phyloP scores from a whole-genome alignment of 64 coral and sea anemone species.

The Dendrophyllia cribrosa region DNA sequence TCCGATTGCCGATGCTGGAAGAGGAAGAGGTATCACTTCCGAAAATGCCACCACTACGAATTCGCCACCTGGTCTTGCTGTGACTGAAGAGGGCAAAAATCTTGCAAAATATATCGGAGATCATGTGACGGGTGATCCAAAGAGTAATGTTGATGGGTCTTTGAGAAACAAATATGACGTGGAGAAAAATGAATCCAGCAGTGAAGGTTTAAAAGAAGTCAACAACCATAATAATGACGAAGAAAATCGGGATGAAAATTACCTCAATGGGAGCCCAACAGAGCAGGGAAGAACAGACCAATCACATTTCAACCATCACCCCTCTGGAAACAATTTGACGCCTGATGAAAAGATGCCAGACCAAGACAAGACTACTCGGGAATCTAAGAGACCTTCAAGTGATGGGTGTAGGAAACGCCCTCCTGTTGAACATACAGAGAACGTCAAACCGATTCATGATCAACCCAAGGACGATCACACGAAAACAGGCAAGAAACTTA shows the following conservation, averaged over 20 bases:
- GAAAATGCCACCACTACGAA: no score
- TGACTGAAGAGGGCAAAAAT: background rate
- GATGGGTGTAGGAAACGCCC: background rate
- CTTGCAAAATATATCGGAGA: background rate
- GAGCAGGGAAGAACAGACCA: background rate
- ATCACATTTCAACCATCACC: background rate
- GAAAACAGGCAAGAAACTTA: no score
- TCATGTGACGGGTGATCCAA: background rate
- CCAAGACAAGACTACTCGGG: background rate
- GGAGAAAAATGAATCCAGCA: background rate
- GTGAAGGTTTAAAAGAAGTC: background rate
- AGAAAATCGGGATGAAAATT: background rate
- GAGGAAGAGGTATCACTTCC: background rate
- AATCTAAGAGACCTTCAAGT: background rate
- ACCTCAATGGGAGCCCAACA: background rate
- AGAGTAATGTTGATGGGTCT: background rate
- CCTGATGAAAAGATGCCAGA: background rate
- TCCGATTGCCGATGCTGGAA: background rate
- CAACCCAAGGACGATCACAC: background rate
- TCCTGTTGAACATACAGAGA: background rate
- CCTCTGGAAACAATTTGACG: background rate
- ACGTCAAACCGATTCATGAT: background rate
- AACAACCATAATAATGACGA: background rate
- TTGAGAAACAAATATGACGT: background rate
- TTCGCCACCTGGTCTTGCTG: slow-evolving; percentile 1